A percentile compares a stretch with the other conserved stretches of the same genome.
These are phyloP conservation scores for Bucorvus abyssinicus DNA, from an alignment of 2,797 vertebrate species.

Conservation along the genomic window DNA sequence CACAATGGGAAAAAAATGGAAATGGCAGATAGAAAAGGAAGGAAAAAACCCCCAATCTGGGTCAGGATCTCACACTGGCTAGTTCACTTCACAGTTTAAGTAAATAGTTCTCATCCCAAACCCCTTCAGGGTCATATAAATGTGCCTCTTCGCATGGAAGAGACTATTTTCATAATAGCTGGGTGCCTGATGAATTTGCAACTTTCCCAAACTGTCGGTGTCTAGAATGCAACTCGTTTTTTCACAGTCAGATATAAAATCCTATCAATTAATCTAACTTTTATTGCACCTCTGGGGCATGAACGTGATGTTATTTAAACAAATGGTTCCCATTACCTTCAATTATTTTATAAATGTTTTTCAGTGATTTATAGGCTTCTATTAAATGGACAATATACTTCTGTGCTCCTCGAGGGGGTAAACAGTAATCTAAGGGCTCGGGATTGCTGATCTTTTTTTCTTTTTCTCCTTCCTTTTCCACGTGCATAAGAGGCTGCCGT, in stretches of 20 bases:
- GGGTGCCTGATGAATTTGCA: constrained; percentile 69
- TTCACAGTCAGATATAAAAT: constrained; percentile 71
- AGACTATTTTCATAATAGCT: constrained; percentile 72
- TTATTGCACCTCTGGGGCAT: constrained; percentile 74
- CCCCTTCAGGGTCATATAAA: constrained; percentile 69
- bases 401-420: constrained; percentile 59
- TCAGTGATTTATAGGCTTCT: constrained; percentile 70
- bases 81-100: constrained; percentile 75
- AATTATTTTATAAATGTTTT: constrained; percentile 71
- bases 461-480: constrained; percentile 26
- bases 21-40: constrained; percentile 63
- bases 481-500: not conserved
- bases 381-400: constrained; percentile 74
- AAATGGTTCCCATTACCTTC: constrained; percentile 77
- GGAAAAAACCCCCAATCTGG: constrained; percentile 45
- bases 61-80: constrained; percentile 76
- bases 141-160: constrained; percentile 67
- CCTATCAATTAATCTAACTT: constrained; percentile 73
- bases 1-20: constrained; percentile 54
- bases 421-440: constrained; percentile 40
- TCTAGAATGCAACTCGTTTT: constrained; percentile 64
- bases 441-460: constrained; percentile 26
- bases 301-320: constrained; percentile 73
- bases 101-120: constrained; percentile 76
- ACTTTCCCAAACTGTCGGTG: constrained; percentile 65